Percentiles rank a stretch among this genome's conserved stretches.
phyloP scores from a whole-genome alignment of 2,888 invertebrate genomes.

The Nemotelus pantherinus region DNA sequence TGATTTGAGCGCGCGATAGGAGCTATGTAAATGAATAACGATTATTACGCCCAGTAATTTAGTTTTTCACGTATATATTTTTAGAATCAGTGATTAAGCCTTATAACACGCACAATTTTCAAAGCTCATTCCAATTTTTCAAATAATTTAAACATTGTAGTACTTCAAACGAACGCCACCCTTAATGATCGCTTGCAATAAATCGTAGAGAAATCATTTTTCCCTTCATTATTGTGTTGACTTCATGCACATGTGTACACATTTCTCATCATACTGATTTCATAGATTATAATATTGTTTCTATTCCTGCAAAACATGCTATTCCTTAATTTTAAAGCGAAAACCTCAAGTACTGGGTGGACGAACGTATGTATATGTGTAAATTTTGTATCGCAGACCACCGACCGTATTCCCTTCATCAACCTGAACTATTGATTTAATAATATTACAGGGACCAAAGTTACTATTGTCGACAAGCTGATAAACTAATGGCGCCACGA shows the following conservation, averaged over 20 bases:
- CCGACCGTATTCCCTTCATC: no score
- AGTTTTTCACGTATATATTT: no score
- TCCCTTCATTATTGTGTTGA: background rate
- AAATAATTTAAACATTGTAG: background rate
- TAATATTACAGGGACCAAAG: slow-evolving; percentile 44
- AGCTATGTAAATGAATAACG: slow-evolving; percentile 27
- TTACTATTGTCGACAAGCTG: slow-evolving; percentile 33
- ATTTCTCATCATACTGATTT: no score
- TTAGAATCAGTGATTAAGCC: background rate
- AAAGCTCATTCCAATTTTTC: background rate
- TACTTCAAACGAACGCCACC: slow-evolving; percentile 6
- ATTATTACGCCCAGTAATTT: slow-evolving; percentile 24
- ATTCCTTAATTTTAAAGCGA: slow-evolving; percentile 13
- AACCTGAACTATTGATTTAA: slow-evolving; percentile 46
- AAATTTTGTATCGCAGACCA: background rate
- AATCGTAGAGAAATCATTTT: background rate
- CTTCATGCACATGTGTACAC: background rate
- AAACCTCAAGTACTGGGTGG: background rate
- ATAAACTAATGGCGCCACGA: slow-evolving; percentile 59
- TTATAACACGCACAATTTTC: slow-evolving; percentile 9
- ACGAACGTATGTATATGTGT: background rate
- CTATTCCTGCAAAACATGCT: background rate
- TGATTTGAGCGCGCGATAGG: background rate
- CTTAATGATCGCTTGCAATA: background rate
- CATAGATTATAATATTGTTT: no score